Conservation (phyloP, 2,888 invertebrate genomes). For the Philonicus albiceps region DNA sequence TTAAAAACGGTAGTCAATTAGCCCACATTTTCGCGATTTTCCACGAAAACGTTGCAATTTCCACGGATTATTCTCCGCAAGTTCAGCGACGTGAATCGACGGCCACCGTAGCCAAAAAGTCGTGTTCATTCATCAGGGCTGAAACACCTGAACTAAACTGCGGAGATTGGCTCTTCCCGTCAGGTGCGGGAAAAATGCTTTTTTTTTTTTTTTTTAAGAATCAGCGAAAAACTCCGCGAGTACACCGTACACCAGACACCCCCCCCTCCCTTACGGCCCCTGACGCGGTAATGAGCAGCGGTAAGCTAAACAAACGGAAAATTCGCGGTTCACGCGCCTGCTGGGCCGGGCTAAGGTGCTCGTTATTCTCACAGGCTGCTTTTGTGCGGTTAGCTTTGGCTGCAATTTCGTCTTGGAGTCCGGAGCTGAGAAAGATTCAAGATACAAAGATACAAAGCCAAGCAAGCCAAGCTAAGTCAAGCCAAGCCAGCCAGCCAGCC, state of each 20-base stretch:
- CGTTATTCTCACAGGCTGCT: neutral
- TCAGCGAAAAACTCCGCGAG: neutral
- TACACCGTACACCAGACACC: neutral
- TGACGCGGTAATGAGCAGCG: slow-evolving; percentile 18
- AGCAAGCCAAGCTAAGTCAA: too few relatives aligned
- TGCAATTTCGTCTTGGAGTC: neutral
- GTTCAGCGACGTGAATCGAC: neutral
- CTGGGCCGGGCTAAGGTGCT: neutral
- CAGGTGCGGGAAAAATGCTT: slow-evolving; percentile 7
- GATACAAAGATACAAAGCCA: neutral
- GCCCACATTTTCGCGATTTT: slow-evolving; percentile 2
- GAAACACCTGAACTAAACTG: slow-evolving; percentile 36
- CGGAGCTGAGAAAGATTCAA: neutral
- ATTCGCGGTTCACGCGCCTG: slow-evolving; percentile 29
- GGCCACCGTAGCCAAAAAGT: neutral
- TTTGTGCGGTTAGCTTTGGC: neutral
- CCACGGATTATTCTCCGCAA: neutral
- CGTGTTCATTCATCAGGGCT: slow-evolving; percentile 26
- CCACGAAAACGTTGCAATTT: slow-evolving; percentile 15
- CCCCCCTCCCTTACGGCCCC: neutral
- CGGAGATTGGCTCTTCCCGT: neutral
- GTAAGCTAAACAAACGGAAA: slow-evolving; percentile 17
- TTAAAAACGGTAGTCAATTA: neutral
- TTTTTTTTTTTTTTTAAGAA: neutral
- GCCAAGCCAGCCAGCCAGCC: neutral